Conservation (phyloP, 2,888 invertebrate species). For the Corbicula japonica region DNA sequence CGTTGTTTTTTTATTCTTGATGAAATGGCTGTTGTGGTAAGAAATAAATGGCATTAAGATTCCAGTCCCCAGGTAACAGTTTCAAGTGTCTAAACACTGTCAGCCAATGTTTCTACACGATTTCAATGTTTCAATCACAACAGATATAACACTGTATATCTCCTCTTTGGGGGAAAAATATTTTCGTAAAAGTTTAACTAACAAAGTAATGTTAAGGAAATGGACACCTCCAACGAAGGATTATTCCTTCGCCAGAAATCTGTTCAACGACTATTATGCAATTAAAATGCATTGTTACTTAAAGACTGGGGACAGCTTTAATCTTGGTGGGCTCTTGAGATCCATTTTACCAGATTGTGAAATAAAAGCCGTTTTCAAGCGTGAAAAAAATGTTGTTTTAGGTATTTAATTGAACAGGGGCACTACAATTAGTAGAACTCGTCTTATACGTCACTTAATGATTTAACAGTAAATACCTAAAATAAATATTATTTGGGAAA, state of each 20-base stretch:
- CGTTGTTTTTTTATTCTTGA: no score
- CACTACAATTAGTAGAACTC: not conserved
- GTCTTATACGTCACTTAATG: not conserved
- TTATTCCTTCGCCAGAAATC: constrained; percentile 1
- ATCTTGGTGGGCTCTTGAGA: no score
- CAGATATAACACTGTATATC: no score
- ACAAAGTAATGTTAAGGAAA: not conserved
- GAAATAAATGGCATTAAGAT: no score
- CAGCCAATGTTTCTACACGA: not conserved
- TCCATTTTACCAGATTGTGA: no score
- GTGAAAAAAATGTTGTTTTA: constrained; percentile 6
- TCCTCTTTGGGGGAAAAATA: not conserved
- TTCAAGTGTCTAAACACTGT: not conserved
- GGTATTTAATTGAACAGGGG: constrained; percentile 12
- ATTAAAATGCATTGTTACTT: constrained; percentile 19
- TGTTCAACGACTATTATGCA: constrained; percentile 14
- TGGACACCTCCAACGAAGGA: not conserved
- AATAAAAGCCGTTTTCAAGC: not conserved
- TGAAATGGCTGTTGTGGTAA: no score
- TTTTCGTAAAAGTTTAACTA: constrained; percentile 15
- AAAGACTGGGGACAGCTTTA: no score
- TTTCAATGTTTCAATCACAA: not conserved
- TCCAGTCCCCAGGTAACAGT: not conserved
- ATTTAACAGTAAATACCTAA: constrained; percentile 9
- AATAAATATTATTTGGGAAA: constrained; percentile 13